Evolutionary conservation across 1,140 invertebrate genomes (phyloP), one percentile per base, ranked within the genome.

Genomic region (Pseudomyrmex flavicornis): DNA sequence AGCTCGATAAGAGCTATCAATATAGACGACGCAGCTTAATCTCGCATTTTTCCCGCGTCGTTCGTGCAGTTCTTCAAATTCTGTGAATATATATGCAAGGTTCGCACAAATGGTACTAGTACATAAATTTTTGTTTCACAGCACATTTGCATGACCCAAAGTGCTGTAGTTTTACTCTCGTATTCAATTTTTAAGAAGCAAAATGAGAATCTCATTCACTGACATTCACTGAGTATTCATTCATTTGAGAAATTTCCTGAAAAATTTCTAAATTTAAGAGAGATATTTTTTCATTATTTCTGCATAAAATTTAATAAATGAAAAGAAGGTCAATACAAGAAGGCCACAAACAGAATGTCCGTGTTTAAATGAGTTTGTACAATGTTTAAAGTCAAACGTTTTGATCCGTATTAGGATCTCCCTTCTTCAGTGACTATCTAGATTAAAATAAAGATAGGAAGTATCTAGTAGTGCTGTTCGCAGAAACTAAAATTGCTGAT

Each of bases 1-100:
- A 59, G 20, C 54, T 59, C 63, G 10, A 48, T 72, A 80, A 80
- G 68, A 80, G 65, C 52, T 80, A 68, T 72, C 76, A 56, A 80
- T 80, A 72, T 50, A 72, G 54, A 61, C 48, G 48, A 56, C 54
- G 35, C 15, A 50, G 17, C 20, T 35, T 50, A 44, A 80, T 59
- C 58, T 72, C 13, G 22, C 17, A 17, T 61, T 35, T 35, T 35
- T 66, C 12, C 26, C 63, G 66, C 54, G 35, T 26, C 12, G 13
- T 70, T 70, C 44, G 22, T 20, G 35, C 22, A 15, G 35, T 20
- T n/a, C n/a, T n/a, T n/a, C n/a, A 56, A 20, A 58, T 70, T 70
- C 54, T 50, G 35, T 54, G 54, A 17, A 68, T 58, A n/a, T 17
- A 17, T 15, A 35, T 35, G 35, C 35, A 35, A 35, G 35, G n/a